Evolutionary conservation across 2,888 invertebrate species (phyloP), one percentile per base, ranked within the genome.

Genomic region (Strigamia crassipes): DNA sequence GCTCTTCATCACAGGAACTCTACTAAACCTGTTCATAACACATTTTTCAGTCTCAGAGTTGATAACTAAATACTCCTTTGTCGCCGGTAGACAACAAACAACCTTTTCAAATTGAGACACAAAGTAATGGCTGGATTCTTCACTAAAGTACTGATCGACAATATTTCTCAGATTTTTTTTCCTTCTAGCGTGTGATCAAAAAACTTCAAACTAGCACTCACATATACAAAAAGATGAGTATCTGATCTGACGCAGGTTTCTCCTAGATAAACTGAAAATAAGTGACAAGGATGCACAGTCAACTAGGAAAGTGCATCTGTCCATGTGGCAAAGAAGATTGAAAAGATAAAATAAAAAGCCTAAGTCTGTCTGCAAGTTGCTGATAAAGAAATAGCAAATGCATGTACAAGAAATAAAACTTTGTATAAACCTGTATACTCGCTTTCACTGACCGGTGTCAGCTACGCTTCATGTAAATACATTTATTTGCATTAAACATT

Each of bases 371-470:
- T 73, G 73, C 73, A 73, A 31, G 27, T 73, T 73, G 73, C 73
- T 73, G 73, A 73, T 73, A 73, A 73, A 73, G 73, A 73, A 73
- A 73, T 31, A 73, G 73, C 73, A 73, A 73, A 73, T 73, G 73
- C 31, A 73, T 73, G 73, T 73, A 61, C 38, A 38, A 38, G 38
- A 38, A 38, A 38, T 38, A 38, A 27, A 73, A 73, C 27, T 73
- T 73, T 73, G 27, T 27, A 73, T 15, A 18, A n/a, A 56, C 18
- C 9, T 18, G 4, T 0, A 4, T 18, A 27, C 8, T 15, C 5
- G n/a, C n/a, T 27, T 31, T 13, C n/a, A 73, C 31, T 73, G 73
- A 73, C 73, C 73, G 27, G 73, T 73, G 73, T 73, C 9, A 27
- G n/a, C 73, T 1, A 51, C 10, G 23, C 23, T 21, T 23, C n/a